These are phyloP conservation scores for Mesembrinibis cayennensis DNA, from an alignment of 2,113 vertebrate genomes.

Conservation along the genomic window DNA sequence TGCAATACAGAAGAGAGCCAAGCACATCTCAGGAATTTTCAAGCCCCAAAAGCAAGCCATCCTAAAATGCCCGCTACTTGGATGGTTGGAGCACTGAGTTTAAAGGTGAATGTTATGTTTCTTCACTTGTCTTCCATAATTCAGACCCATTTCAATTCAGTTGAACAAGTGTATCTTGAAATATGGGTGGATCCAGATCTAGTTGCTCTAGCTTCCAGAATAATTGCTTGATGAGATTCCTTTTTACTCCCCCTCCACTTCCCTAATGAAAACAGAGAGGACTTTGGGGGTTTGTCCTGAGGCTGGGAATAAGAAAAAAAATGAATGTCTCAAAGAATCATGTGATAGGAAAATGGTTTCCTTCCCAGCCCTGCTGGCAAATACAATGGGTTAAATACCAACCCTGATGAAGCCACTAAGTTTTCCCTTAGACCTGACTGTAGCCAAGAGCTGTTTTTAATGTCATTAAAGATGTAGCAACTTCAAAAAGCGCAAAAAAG, in stretches of 20 bases:
- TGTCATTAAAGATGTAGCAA: not conserved
- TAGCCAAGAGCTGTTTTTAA: not conserved
- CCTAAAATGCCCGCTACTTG: not conserved
- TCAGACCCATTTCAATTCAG: not conserved
- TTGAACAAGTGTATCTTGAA: not conserved
- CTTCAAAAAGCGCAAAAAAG: not conserved
- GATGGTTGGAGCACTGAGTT: not conserved
- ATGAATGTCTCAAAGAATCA: not conserved
- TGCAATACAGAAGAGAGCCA: not conserved
- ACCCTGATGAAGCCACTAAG: not conserved
- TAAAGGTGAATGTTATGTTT: accelerated
- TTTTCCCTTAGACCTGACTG: not conserved
- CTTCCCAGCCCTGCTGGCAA: not conserved
- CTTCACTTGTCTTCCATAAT: not conserved
- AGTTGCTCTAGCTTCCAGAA: not conserved
- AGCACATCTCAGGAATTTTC: not conserved
- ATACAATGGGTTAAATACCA: not conserved
- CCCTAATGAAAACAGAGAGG: not conserved
- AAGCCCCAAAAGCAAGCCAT: not conserved
- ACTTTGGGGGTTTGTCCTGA: not conserved
- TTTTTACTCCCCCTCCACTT: not conserved
- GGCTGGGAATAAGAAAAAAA: not conserved
- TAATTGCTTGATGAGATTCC: not conserved
- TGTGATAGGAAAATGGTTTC: not conserved
- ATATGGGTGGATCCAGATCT: not conserved